A percentile compares a stretch with the other conserved stretches of the same genome.
These are phyloP conservation scores for Dasyornis broadbenti DNA, from an alignment of 2,113 vertebrate species.

Conservation along the genomic window DNA sequence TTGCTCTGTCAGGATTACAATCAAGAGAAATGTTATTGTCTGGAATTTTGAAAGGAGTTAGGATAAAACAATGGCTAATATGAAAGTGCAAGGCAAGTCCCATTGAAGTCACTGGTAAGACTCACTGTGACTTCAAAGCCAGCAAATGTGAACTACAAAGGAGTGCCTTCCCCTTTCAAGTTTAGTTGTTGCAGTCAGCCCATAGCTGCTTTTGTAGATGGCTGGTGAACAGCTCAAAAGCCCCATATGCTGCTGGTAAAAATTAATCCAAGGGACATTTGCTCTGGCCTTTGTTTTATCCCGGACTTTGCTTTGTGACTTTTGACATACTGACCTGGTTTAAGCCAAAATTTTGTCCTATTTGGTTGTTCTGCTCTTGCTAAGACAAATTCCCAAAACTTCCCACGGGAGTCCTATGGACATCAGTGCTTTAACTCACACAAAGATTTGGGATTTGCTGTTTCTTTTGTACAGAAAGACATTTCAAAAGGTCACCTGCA, in stretches of 20 bases:
- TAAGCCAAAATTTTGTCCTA: background rate
- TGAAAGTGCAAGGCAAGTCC: conserved; percentile 6
- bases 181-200: background rate
- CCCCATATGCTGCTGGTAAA: background rate
- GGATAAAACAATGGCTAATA: conserved; percentile 62
- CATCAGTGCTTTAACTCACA: background rate
- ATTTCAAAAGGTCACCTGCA: background rate
- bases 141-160: conserved; percentile 18
- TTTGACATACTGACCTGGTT: background rate
- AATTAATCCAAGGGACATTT: conserved; percentile 15
- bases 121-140: conserved; percentile 45
- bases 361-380: background rate
- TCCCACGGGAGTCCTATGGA: background rate
- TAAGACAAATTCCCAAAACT: background rate
- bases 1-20: conserved; percentile 57
- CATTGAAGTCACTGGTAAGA: conserved; percentile 53
- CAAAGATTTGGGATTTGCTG: background rate
- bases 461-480: background rate
- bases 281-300: conserved; percentile 19
- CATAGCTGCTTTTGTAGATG: conserved; percentile 6
- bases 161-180: conserved; percentile 43
- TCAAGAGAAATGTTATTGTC: conserved; percentile 42
- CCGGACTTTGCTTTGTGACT: background rate
- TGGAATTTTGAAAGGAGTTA: conserved; percentile 45
- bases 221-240: background rate